Evolutionary conservation across 2,113 vertebrate genomes (phyloP), one percentile per base, ranked within the genome.

Genomic region (Phaethon lepturus): DNA sequence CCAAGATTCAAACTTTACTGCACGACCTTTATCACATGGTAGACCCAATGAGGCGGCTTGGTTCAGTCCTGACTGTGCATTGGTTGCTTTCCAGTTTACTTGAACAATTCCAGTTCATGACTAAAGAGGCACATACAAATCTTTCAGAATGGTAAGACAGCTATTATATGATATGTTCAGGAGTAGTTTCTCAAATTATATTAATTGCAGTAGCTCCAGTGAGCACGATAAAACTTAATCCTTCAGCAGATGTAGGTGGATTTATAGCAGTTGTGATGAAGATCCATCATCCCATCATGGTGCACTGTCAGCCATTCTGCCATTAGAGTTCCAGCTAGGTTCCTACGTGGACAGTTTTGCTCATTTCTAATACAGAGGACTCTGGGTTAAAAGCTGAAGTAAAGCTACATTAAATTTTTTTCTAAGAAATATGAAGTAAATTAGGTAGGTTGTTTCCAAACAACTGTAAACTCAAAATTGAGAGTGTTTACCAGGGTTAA

Each of bases 121-220:
- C 96, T 91, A 94, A 97, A 95, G 94, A 94, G 72, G 13, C 85
- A 81, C 87, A 82, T 17, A 77, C 72, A 67, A 84, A 90, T 74
- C 66, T 91, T 73, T 78, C 95, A 69, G 93, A 96, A 97, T 91
- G 98, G 98, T 98, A 98, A 98, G 98, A 94, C 29, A 92, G 67
- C 58, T 96, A 44, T 90, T 67, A 19, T 7, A 7, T 55, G 17
- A 28, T 80, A 42, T 64, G 7, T 56, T 85, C 22, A 60, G 29
- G 10, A 55, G 17, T 68, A 63, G 31, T 86, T 87, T 71, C 64
- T 93, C 17, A 67, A 28, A 56, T 87, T 26, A 25, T 44, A 20
- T 69, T 64, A 67, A 74, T 42, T 69, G 18, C 17, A 84, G 2
- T 59, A 56, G 29, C 24, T 86, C 19, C 55, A 72, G 19, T 69